Evolutionary conservation across 2,797 vertebrate genomes (phyloP), one percentile per base, ranked within the genome.

Genomic region (Eremophila alpestris): DNA sequence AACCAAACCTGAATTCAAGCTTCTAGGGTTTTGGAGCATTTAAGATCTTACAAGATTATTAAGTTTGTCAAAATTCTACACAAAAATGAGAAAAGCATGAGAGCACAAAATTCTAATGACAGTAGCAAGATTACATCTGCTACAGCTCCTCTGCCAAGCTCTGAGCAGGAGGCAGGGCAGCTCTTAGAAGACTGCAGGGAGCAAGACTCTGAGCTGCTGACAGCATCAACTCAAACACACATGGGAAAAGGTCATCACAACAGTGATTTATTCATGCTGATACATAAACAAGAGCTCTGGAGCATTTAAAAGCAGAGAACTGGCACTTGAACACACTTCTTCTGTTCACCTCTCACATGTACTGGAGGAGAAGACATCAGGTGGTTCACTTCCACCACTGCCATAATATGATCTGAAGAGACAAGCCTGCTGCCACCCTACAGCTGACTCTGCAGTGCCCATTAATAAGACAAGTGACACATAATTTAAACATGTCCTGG

Each of bases 261-360:
- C 55, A 79, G 59, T 34, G 16, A 77, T 81, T 73, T 67, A 64
- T 73, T 41, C 74, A 40, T 2, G 5, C 55, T 67, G 41, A 64
- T 49, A 87, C 73, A 94, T 43, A 94, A 96, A 84, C 38, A 94
- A 64, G 65, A 70, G 14, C 16, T 77, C 40, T 83, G 51, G 29
- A 90, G 30, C 56, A 49, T 46, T 79, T 62, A 69, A 15, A 65
- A 88, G 45, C 34, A 55, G 36, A 49, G 34, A 78, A 45, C 29
- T 10, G 43, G 32, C 2, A 5, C 46, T 55, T 29, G 20, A 75
- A 45, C 8, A 9, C 46, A 40, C 32, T 81, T 68, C 41, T 29
- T 83, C 68, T 67, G 83, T 40, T 77, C 45, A 30, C 59, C 10
- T 52, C 21, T 55, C 32, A 60, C 2, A 0, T 9, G 16, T 14